phyloP scores from a whole-genome alignment of 1,140 invertebrate species.

The Hirudo medicinalis region DNA sequence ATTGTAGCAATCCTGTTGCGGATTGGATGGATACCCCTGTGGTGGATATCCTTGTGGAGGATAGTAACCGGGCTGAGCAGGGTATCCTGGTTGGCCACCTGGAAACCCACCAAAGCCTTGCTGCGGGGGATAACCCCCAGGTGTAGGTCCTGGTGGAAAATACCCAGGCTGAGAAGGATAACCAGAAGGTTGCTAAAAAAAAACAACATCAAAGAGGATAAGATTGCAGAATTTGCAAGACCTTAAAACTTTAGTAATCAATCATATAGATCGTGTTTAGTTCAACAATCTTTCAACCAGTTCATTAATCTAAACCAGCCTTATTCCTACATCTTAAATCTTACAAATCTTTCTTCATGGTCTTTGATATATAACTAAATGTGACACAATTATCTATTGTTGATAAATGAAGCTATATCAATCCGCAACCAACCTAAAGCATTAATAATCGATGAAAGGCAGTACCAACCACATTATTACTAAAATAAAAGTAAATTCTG shows the following conservation, averaged over 20 bases:
- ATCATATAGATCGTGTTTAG: conserved; percentile 10
- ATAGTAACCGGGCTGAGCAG: conserved; percentile 13
- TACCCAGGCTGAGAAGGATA: conserved; percentile 17
- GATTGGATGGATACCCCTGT: not conserved
- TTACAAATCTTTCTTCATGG: not conserved
- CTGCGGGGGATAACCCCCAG: not conserved
- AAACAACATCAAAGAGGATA: not conserved
- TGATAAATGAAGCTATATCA: too few species aligned
- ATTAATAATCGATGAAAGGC: not conserved
- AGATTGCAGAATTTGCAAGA: not conserved
- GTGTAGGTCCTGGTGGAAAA: not conserved
- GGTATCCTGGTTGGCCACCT: not conserved
- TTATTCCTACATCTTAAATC: not conserved
- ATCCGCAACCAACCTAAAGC: too few species aligned
- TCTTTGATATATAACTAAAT: not conserved
- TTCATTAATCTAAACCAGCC: not conserved
- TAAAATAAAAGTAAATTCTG: not conserved
- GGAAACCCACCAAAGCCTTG: not conserved
- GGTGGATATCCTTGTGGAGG: conserved; percentile 10
- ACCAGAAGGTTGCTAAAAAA: not conserved
- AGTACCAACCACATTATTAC: not conserved
- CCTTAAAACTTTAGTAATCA: not conserved
- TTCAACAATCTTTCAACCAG: not conserved
- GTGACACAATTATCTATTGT: not conserved
- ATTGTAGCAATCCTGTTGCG: not conserved